Evolutionary conservation across 2,888 invertebrate genomes (phyloP).

Genomic region (Clistopyga incitator): DNA sequence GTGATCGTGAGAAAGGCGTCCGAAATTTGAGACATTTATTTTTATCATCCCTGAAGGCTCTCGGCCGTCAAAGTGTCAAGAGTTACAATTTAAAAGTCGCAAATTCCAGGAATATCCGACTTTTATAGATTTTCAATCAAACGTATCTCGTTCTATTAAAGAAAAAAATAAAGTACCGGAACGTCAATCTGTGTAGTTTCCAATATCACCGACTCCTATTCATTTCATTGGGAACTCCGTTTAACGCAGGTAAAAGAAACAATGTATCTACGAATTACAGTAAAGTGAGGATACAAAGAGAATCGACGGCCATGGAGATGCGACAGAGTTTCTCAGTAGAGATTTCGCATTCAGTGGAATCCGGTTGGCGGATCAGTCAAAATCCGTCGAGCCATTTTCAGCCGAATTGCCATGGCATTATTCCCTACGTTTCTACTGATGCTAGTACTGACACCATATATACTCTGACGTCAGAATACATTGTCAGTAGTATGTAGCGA

Average conservation of each 20-base stretch:
- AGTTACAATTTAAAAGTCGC: not conserved
- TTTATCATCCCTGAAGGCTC: no score
- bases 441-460: slow-evolving; percentile 5
- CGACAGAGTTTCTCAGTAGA: not conserved
- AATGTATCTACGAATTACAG: not conserved
- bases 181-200: not conserved
- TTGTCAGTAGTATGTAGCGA: not conserved
- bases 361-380: slow-evolving; percentile 24
- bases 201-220: not conserved
- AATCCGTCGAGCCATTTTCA: slow-evolving; percentile 43
- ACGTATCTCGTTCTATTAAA: not conserved
- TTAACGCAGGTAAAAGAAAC: not conserved
- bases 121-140: not conserved
- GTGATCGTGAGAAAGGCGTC: no score
- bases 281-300: not conserved
- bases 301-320: slow-evolving; percentile 7
- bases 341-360: slow-evolving; percentile 26
- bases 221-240: not conserved
- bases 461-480: not conserved
- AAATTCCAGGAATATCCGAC: no score
- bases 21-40: no score
- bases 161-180: no score
- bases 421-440: slow-evolving; percentile 13
- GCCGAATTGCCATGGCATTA: slow-evolving; percentile 12
- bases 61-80: no score